A percentile compares a stretch with the other conserved stretches of the same genome.
These are phyloP conservation scores for Merodon equestris DNA, from an alignment of 2,888 invertebrate species.

Conservation along the genomic window DNA sequence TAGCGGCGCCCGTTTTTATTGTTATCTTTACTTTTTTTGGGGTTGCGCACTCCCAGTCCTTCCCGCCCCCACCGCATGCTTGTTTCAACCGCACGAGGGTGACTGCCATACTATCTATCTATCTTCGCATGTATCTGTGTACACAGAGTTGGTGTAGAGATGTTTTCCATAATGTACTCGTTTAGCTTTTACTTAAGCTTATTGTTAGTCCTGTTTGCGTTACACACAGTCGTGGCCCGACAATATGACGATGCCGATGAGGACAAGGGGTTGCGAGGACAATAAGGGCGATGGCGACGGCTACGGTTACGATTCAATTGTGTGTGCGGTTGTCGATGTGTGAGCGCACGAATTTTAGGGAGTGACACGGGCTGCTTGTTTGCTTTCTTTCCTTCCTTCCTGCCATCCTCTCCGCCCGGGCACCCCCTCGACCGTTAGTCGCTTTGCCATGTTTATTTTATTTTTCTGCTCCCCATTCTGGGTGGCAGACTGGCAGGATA, in stretches of 20 bases:
- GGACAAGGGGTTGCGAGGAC: too few relatives aligned
- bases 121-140: slow-evolving; percentile 15
- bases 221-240: slow-evolving; percentile 29
- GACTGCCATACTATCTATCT: too few relatives aligned
- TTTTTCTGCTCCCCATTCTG: too few relatives aligned
- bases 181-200: slow-evolving; percentile 46
- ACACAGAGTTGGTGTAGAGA: slow-evolving; percentile 16
- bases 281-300: background rate
- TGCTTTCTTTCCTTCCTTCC: slow-evolving; percentile 17
- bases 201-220: slow-evolving; percentile 53
- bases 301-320: slow-evolving; percentile 16
- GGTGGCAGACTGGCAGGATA: too few relatives aligned
- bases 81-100: slow-evolving; percentile 21
- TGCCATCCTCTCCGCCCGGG: too few relatives aligned
- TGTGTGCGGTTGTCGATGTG: slow-evolving; percentile 39
- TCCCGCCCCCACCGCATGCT: slow-evolving; percentile 25
- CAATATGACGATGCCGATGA: slow-evolving; percentile 7
- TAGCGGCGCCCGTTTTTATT: slow-evolving; percentile 58
- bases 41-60: slow-evolving; percentile 43
- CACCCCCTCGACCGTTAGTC: too few relatives aligned
- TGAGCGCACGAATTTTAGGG: slow-evolving; percentile 55
- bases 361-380: slow-evolving; percentile 60
- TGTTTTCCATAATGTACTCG: slow-evolving; percentile 43
- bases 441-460: too few relatives aligned
- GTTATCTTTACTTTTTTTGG: slow-evolving; percentile 36